phyloP scores from a whole-genome alignment of 2,113 vertebrate genomes.

The Eolophus roseicapilla region DNA sequence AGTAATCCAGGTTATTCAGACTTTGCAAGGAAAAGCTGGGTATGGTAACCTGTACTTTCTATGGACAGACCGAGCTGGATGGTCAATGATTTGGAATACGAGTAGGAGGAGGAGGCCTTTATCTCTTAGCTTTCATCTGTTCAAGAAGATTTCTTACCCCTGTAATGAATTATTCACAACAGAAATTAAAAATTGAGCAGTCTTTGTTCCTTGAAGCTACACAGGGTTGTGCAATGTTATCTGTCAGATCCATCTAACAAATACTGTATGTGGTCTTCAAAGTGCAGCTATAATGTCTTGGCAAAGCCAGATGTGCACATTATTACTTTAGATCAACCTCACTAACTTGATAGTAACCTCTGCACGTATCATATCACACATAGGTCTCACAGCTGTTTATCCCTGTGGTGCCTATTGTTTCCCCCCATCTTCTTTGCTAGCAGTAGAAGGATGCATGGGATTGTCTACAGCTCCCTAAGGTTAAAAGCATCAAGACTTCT shows the following conservation, averaged over 20 bases:
- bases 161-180: slow-evolving; percentile 34
- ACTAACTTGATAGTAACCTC: not conserved
- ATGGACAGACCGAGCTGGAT: not conserved
- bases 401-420: not conserved
- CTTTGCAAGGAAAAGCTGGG: not conserved
- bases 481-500: not conserved
- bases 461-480: not conserved
- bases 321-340: not conserved
- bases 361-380: not conserved
- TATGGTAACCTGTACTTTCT: not conserved
- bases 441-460: not conserved
- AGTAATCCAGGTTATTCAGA: not conserved
- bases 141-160: slow-evolving; percentile 8
- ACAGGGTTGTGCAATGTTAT: not conserved
- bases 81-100: not conserved
- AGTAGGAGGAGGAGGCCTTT: not conserved
- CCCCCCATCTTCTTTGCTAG: not conserved
- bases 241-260: slow-evolving; percentile 29
- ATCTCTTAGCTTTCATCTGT: slow-evolving; percentile 1
- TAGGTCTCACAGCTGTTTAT: not conserved
- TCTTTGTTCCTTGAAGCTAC: slow-evolving; percentile 16
- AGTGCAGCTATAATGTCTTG: not conserved
- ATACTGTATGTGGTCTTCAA: not conserved
- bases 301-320: not conserved
- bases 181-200: slow-evolving; percentile 34